Conservation (phyloP, 2,797 vertebrate species). For the Lagodon rhomboides region DNA sequence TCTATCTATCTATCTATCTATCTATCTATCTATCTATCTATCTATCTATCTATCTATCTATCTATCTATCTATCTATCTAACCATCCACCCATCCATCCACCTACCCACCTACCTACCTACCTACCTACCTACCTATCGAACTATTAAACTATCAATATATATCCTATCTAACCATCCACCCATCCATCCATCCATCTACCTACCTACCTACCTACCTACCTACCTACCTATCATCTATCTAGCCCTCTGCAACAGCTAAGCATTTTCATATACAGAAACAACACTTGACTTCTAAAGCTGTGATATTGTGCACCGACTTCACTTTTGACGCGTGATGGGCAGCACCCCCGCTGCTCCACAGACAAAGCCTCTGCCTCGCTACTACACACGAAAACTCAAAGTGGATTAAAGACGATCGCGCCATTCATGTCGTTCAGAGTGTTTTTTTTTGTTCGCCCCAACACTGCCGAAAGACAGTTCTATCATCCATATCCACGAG, state of each 20-base stretch:
- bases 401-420: conserved; percentile 59
- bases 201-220: not conserved
- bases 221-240: conserved; percentile 4
- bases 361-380: conserved; percentile 31
- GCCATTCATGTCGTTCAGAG: conserved; percentile 49
- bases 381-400: conserved; percentile 41
- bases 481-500: conserved; percentile 53
- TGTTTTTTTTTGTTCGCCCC: not conserved
- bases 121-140: not conserved
- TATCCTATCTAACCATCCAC: not conserved
- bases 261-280: conserved; percentile 4
- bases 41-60: not conserved
- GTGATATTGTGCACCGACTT: conserved; percentile 13
- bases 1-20: not conserved
- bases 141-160: not conserved
- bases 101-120: too few species aligned
- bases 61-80: not conserved
- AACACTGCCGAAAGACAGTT: conserved; percentile 38
- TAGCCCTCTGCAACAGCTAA: not conserved
- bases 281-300: conserved; percentile 12
- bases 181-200: not conserved
- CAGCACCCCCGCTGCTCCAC: conserved; percentile 33
- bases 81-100: not conserved
- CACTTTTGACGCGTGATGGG: conserved; percentile 31
- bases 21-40: not conserved